These are phyloP conservation scores for Sialia sialis DNA, from an alignment of 2,113 vertebrate genomes.

Conservation along the genomic window DNA sequence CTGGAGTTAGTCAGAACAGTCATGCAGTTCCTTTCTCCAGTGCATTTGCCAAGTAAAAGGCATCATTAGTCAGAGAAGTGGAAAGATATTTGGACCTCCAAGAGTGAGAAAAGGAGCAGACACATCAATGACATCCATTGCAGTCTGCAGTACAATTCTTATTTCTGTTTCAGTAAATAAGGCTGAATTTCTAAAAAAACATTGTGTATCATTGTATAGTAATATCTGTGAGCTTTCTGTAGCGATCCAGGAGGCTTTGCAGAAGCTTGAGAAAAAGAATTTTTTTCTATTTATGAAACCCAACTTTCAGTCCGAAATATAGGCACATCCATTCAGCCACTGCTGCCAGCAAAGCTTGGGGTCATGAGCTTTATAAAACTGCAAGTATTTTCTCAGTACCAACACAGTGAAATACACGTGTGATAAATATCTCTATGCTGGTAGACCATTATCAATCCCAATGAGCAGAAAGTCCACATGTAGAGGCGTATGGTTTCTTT, in stretches of 20 bases:
- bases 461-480: not conserved
- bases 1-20: not conserved
- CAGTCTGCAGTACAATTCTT: not conserved
- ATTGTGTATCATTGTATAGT: not conserved
- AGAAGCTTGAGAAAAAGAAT: not conserved
- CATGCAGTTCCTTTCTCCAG: not conserved
- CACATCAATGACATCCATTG: not conserved
- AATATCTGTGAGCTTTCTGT: not conserved
- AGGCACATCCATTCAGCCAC: not conserved
- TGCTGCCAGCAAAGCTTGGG: not conserved
- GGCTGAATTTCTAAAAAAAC: conserved; percentile 3
- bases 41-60: not conserved
- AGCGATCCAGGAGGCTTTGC: not conserved
- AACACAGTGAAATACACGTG: not conserved
- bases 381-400: not conserved
- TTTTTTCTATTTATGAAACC: not conserved
- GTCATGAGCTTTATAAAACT: not conserved
- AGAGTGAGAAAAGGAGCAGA: not conserved
- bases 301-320: not conserved
- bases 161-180: not conserved
- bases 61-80: not conserved
- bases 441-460: not conserved
- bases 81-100: not conserved
- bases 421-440: not conserved
- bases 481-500: not conserved